A percentile compares a stretch with the other conserved stretches of the same genome.
phyloP scores from a whole-genome alignment of 1,140 invertebrate species.

The Tetramorium alpestre region DNA sequence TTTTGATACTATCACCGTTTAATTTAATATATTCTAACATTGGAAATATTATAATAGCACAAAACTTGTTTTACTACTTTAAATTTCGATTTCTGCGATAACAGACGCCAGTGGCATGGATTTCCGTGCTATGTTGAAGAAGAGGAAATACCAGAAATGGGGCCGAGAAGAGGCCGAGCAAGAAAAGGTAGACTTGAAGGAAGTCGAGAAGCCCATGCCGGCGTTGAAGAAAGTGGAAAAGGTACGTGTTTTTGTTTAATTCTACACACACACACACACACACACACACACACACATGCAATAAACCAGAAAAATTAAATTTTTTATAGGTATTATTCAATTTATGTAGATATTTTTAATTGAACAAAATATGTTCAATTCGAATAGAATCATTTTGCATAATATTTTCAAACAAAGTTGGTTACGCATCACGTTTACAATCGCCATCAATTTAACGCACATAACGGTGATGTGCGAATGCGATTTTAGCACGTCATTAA shows the following conservation, averaged over 20 bases:
- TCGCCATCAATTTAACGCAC: background rate
- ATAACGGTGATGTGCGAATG: constrained; percentile 20
- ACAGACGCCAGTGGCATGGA: constrained; percentile 98
- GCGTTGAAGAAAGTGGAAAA: constrained; percentile 96
- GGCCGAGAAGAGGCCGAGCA: constrained; percentile 94
- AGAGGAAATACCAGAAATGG: constrained; percentile 98
- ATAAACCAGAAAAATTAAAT: background rate
- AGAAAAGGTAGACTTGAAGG: constrained; percentile 97
- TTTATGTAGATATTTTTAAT: background rate
- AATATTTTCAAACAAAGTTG: background rate
- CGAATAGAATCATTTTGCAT: background rate
- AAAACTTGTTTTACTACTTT: background rate
- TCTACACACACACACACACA: background rate
- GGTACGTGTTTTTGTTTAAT: constrained; percentile 87
- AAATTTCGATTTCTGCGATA: background rate
- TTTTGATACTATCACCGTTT: background rate
- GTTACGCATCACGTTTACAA: background rate
- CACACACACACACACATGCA: background rate
- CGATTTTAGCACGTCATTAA: constrained; percentile 43
- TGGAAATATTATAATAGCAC: background rate
- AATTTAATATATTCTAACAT: background rate
- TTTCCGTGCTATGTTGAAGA: constrained; percentile 99
- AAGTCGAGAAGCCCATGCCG: constrained; percentile 94
- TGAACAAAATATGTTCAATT: background rate
- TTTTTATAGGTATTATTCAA: background rate